phyloP scores from a whole-genome alignment of 2,113 vertebrate genomes.

The Python bivittatus region DNA sequence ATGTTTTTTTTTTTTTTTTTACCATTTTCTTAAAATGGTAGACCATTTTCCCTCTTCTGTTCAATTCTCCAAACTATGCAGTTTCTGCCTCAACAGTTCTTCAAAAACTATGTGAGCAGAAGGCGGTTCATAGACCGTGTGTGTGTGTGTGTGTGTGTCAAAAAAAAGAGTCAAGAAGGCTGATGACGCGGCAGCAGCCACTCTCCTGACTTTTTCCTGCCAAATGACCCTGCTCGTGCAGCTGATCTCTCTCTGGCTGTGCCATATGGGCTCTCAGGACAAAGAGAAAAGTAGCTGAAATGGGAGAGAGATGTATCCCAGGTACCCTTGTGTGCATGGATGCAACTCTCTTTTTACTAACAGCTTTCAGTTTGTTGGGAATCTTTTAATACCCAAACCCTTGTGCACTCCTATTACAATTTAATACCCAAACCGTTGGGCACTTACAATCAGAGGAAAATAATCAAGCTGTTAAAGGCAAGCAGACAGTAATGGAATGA shows the following conservation, averaged over 20 bases:
- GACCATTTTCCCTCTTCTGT: not conserved
- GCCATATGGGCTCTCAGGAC: not conserved
- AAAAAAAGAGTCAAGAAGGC: not conserved
- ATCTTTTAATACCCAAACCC: not conserved
- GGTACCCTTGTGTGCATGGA: not conserved
- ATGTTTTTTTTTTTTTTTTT: too few relatives aligned
- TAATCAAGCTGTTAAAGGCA: too few relatives aligned
- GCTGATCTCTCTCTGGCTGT: not conserved
- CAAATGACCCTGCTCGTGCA: not conserved
- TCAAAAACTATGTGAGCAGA: not conserved
- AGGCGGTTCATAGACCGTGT: not conserved
- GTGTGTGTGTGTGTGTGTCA: not conserved
- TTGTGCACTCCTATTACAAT: not conserved
- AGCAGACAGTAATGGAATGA: too few relatives aligned
- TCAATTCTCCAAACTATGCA: not conserved
- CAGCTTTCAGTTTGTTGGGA: not conserved
- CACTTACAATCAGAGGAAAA: too few relatives aligned
- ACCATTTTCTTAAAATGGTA: not conserved
- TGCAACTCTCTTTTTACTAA: not conserved
- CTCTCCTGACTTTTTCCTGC: not conserved
- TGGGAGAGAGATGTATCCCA: not conserved
- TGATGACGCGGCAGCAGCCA: not conserved
- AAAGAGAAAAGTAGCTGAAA: not conserved
- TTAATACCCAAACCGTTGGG: not conserved
- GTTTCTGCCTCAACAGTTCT: not conserved